Conservation (phyloP, 37 sponge, comb jelly and placozoan species). For the Trichoplax adhaerens region DNA sequence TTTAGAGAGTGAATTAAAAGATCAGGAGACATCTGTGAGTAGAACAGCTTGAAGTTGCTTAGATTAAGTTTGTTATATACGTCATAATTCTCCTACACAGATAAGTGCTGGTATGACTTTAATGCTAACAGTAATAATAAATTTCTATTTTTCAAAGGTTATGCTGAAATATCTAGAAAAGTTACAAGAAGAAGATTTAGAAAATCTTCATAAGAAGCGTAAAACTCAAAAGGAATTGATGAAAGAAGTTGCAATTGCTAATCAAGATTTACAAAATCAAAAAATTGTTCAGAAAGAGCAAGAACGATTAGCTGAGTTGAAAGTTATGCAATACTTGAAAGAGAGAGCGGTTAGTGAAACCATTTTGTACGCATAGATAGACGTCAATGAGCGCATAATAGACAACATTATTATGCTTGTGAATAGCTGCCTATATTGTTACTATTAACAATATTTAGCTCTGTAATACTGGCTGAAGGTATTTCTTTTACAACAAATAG, state of each 20-base stretch:
- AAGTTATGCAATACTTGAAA: conserved; percentile 76
- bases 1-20: conserved; percentile 75
- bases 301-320: conserved; percentile 67
- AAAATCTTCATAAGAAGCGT: conserved; percentile 59
- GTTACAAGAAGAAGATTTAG: conserved; percentile 78
- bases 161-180: conserved; percentile 63
- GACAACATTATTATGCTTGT: too few species aligned
- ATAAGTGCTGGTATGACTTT: too few species aligned
- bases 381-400: too few species aligned
- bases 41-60: too few species aligned
- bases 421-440: too few species aligned
- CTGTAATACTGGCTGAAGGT: too few species aligned
- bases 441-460: too few species aligned
- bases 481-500: conserved; percentile 2
- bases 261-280: conserved; percentile 66
- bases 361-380: neutral
- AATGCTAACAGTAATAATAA: too few species aligned
- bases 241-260: conserved; percentile 72
- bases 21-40: conserved; percentile 62
- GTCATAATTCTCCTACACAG: too few species aligned
- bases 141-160: conserved; percentile 8
- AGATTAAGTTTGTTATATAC: too few species aligned
- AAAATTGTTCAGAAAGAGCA: conserved; percentile 56
- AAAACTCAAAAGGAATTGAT: conserved; percentile 61
- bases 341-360: conserved; percentile 52